Evolutionary conservation across 2,888 invertebrate genomes (phyloP), one percentile per base, ranked within the genome.

Genomic region (Microplitis manilae): DNA sequence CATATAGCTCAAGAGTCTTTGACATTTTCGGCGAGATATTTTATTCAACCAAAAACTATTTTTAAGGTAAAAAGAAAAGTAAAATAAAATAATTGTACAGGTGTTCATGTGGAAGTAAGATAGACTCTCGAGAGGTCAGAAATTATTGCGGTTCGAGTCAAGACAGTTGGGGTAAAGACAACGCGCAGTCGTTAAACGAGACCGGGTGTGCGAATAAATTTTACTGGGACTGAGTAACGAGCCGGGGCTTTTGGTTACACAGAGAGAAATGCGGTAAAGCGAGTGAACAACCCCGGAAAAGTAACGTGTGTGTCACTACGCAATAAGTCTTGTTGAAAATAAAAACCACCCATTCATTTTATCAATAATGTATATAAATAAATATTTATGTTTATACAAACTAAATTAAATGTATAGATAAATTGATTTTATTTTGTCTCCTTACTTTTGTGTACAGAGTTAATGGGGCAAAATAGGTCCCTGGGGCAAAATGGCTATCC

Each of bases 151-250:
- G 60, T 41, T 39, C 20, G 59, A 65, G 67, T 50, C 74, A 75
- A 75, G 68, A 75, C 74, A 68, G 73, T 72, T 59, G 60, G n/a
- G 60, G 74, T 40, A 74, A 77, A 77, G 77, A 74, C 74, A 77
- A 73, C 73, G 73, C 65, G 71, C 65, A 77, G 65, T 74, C 77
- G 77, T 77, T 77, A 77, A 77, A 74, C 59, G 74, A 74, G 65
- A 74, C 74, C 50, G 74, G 73, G 74, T 65, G 65, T 65, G 70
- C 30, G 74, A 77, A 77, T 77, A 77, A 77, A 77, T 77, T 77
- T 77, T 77, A 62, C 74, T 30, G 67, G 77, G 68, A 68, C 65
- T 77, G 77, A 77, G 65, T 74, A 77, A 77, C 74, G 77, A 73
- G 70, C 61, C 41, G 71, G 20, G 77, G 73, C 73, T 73, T 74